Evolutionary conservation across 2,113 vertebrate species (phyloP).

Genomic region (Limnothrissa miodon): DNA sequence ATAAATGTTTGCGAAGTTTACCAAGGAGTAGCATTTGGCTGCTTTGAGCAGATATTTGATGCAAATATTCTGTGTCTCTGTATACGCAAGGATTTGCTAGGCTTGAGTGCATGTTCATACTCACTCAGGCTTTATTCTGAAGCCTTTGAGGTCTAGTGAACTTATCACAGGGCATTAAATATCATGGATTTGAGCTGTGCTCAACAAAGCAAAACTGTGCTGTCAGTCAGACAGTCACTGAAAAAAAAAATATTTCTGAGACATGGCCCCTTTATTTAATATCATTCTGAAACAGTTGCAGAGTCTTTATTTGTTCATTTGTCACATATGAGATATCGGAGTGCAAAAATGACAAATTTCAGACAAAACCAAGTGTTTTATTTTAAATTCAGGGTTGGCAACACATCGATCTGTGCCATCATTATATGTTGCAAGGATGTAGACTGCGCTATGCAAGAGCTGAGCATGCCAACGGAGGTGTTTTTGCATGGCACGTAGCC

Average conservation of each 20-base stretch:
- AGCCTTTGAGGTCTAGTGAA: neutral
- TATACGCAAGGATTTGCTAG: neutral
- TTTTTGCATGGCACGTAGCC: conserved; percentile 52
- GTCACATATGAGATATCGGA: neutral
- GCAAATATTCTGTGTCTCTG: neutral
- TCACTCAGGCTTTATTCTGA: neutral
- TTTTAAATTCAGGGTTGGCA: neutral
- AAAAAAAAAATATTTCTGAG: conserved; percentile 22
- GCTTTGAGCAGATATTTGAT: neutral
- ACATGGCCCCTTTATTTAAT: conserved; percentile 1
- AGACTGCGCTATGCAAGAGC: conserved; percentile 18
- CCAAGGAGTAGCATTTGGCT: neutral
- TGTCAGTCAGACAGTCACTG: conserved; percentile 36
- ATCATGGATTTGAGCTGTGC: conserved; percentile 33
- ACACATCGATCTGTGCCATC: conserved; percentile 18
- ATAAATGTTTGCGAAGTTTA: neutral
- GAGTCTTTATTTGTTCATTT: neutral
- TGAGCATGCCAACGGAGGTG: conserved; percentile 35
- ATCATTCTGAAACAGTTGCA: conserved; percentile 1
- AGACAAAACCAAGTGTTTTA: neutral
- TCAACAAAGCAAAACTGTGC: conserved; percentile 37
- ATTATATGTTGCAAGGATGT: conserved; percentile 34
- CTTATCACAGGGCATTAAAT: conserved; percentile 22
- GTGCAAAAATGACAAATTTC: neutral
- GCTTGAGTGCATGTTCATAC: neutral